Evolutionary conservation across 2,113 vertebrate species (phyloP), one percentile per base, ranked within the genome.

Genomic region (Trichomycterus rosablanca): DNA sequence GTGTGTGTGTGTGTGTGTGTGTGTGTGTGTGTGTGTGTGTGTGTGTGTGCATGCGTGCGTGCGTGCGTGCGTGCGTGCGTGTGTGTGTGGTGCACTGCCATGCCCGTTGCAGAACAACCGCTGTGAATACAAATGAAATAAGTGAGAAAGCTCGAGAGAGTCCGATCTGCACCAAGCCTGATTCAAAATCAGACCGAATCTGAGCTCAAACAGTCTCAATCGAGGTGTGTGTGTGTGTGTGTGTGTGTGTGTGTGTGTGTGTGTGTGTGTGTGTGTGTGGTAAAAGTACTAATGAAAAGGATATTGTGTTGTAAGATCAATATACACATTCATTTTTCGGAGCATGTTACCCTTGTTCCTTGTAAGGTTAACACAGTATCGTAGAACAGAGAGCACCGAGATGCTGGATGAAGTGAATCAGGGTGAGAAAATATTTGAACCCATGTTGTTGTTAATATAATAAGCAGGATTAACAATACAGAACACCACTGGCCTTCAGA

Each of bases 101-200:
- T 16, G 26, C 28, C 32, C 50, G 59, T 55, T 53, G 40, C 42
- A 54, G 50, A 24, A 11, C 44, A 35, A 44, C 20, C 51, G 52
- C 45, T 45, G 28, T 58, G 67, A 69, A 69, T 63, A 58, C 53
- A 63, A 58, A 69, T 69, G 28, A 49, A 69, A 63, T 57, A n/a
- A 39, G 53, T 42, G 46, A 50, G 40, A 61, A 68, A 61, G 34
- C 66, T 68, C 43, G 35, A 23, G 59, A 30, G 67, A 63, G 7
- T 11, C 26, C 54, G 18, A 51, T 40, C 54, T 52, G 54, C 23
- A 59, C 54, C 2, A 15, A 49, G 24, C 40, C 44, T 49, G 12
- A 44, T 58, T 63, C 61, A 70, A 70, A 63, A 39, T 59, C 60
- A 59, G 20, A 23, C 49, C 59, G 50, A 63, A 58, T 46, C 49